Evolutionary conservation across 2,113 vertebrate genomes (phyloP), one percentile per base, ranked within the genome.

Genomic region (Cebidichthys violaceus): DNA sequence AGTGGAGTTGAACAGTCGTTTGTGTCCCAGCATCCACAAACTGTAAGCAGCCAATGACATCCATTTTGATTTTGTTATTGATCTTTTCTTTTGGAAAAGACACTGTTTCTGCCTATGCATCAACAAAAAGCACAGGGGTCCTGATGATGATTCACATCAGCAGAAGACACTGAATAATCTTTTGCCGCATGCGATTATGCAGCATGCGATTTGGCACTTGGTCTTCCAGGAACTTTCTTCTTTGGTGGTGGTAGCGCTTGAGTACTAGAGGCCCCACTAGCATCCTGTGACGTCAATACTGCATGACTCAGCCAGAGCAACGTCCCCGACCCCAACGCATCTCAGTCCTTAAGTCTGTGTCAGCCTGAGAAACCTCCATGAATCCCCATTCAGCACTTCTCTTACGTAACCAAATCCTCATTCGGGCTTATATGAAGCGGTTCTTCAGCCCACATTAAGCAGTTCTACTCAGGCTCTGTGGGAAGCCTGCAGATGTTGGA

Each of bases 371-470:
- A 81, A 89, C 79, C 18, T 85, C 59, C 64, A 45, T 22, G 45
- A 85, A 82, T 84, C 77, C 35, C 64, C 45, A 45, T 75, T 77
- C 79, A 35, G 62, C 27, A 62, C 59, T 86, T 79, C 27, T 39
- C 79, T 93, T 93, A 87, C 70, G 75, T 93, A 93, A 91, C 65
- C 24, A 92, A 91, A 90, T 89, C 84, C 92, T 87, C 35, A 75
- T 61, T 85, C 73, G 9, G 89, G 81, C 83, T 92, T 86, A 90
- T 20, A 41, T 41, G 70, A 66, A 89, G 81, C 85, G 1, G 78
- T 68, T 90, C 84, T 67, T 74, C 81, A 79, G 83, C 60, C 27
- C 67, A 78, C 72, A 85, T 84, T 84, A 84, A 88, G 86, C 70
- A 74, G 24, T 80, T 68, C 45, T 4, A 0, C 70, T 83, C 61